Evolutionary conservation across 2,888 invertebrate species (phyloP).

Genomic region (Hypomecis punctinalis): DNA sequence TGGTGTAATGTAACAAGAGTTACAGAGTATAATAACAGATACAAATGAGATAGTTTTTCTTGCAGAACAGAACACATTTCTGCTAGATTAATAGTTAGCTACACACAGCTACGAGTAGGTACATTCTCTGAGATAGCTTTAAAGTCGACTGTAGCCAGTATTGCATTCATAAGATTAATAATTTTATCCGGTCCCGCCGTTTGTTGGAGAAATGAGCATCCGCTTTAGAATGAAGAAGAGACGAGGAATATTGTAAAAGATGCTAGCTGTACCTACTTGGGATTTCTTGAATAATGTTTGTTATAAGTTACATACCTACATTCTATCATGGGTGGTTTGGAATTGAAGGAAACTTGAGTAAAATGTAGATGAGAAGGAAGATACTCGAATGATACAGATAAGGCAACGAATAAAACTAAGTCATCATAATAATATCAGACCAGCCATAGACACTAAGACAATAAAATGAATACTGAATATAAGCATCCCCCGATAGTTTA

Average conservation of each 20-base stretch:
- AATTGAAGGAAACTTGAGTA: too few species aligned
- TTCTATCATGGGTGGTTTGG: too few species aligned
- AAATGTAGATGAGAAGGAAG: too few species aligned
- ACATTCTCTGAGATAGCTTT: neutral
- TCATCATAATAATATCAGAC: too few species aligned
- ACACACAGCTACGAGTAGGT: too few species aligned
- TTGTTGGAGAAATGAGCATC: conserved; percentile 31
- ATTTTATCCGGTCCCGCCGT: conserved; percentile 29
- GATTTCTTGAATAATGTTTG: neutral
- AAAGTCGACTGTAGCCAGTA: conserved; percentile 3
- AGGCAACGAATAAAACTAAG: too few species aligned
- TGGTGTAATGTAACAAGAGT: neutral
- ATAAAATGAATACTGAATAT: too few species aligned
- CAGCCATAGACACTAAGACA: too few species aligned
- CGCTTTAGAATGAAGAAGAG: conserved; percentile 23
- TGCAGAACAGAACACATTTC: neutral
- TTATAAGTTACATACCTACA: too few species aligned
- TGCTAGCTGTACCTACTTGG: conserved; percentile 6
- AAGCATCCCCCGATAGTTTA: too few species aligned
- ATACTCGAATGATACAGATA: too few species aligned
- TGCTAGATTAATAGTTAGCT: neutral
- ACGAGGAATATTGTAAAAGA: conserved; percentile 20
- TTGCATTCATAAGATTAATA: conserved; percentile 31
- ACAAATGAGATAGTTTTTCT: conserved; percentile 6
- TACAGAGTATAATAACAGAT: neutral